Evolutionary conservation across 2,113 vertebrate species (phyloP).

Genomic region (Prietella phreatophila): DNA sequence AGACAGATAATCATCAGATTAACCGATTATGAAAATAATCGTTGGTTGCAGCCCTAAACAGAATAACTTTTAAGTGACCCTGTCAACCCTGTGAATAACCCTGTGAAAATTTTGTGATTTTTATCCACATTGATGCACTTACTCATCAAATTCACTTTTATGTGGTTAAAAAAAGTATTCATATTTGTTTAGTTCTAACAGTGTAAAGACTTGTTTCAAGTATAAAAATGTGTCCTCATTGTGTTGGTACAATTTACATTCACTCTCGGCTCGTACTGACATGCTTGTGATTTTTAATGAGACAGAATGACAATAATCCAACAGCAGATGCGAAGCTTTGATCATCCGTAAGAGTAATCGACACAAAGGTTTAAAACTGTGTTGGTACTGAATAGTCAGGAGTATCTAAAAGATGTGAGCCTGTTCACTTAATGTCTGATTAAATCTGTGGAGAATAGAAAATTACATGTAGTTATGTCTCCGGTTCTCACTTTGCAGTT

Average conservation of each 20-base stretch:
- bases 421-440: background rate
- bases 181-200: background rate
- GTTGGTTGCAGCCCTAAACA: too few species aligned
- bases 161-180: background rate
- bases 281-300: background rate
- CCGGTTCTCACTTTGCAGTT: constrained; percentile 56
- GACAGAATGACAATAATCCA: constrained; percentile 13
- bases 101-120: background rate
- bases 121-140: background rate
- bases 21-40: too few species aligned
- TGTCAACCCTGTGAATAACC: too few species aligned
- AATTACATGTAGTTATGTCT: constrained; percentile 32
- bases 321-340: background rate
- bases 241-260: background rate
- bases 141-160: background rate
- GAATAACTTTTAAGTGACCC: too few species aligned
- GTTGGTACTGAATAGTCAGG: background rate
- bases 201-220: background rate
- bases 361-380: background rate
- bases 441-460: background rate
- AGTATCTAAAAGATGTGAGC: background rate
- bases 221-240: background rate
- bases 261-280: background rate
- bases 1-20: too few species aligned
- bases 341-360: constrained; percentile 7